phyloP scores from a whole-genome alignment of 2,888 invertebrate genomes.

The Ectemnius cavifrons region DNA sequence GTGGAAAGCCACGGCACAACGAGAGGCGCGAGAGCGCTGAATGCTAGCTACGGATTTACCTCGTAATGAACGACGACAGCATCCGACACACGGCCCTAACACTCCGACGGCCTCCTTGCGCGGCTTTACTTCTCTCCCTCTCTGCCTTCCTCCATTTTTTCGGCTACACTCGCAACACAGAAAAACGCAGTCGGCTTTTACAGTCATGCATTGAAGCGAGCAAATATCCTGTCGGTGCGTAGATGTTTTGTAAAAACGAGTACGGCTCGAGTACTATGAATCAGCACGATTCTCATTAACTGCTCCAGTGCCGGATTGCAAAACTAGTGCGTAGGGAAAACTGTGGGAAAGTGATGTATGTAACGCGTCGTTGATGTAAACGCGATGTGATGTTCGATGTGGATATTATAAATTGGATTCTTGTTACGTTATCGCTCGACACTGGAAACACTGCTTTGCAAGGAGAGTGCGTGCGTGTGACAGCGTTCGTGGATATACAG shows the following conservation, averaged over 20 bases:
- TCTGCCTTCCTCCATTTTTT: slow-evolving; percentile 33
- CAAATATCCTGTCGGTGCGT: background rate
- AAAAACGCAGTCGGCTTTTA: no score
- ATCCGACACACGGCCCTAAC: slow-evolving; percentile 42
- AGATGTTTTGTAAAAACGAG: background rate
- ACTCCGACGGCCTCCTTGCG: slow-evolving; percentile 14
- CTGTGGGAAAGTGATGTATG: slow-evolving; percentile 1
- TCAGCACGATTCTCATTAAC: background rate
- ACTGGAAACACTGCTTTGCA: no score
- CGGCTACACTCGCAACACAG: background rate
- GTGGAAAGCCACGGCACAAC: slow-evolving; percentile 34
- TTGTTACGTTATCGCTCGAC: background rate
- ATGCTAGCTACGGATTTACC: slow-evolving; percentile 45
- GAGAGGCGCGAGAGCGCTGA: slow-evolving; percentile 38
- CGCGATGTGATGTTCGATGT: background rate
- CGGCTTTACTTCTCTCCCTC: background rate
- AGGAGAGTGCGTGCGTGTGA: background rate
- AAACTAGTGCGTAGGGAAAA: background rate
- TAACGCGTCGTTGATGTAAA: background rate
- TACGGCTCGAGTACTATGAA: background rate
- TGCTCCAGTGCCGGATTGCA: background rate
- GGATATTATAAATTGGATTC: background rate
- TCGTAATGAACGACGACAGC: slow-evolving; percentile 57
- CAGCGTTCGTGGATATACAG: background rate
- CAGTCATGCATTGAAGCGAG: background rate